Evolutionary conservation across 2,888 invertebrate species (phyloP), one percentile per base, ranked within the genome.

Genomic region (Zelleria hepariella): DNA sequence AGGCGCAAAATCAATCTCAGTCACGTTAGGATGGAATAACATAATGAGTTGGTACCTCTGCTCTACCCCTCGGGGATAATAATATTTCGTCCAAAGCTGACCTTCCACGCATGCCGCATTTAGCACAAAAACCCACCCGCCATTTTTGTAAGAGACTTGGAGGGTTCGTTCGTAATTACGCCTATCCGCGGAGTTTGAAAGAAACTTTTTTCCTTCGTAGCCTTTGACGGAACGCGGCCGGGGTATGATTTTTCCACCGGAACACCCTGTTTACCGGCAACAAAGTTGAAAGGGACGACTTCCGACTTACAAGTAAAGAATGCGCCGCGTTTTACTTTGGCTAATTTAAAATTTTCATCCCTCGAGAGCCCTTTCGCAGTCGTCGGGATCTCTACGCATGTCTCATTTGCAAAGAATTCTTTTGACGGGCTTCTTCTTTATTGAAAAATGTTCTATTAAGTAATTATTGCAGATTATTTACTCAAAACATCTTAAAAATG

Each of bases 271-370:
- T 67, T 64, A 66, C 64, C 62, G 63, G 58, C 60, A 53, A 59
- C 60, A 54, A 63, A 65, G 62, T 65, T 63, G 64, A 67, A 68
- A 64, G 62, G 61, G 24, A 47, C 48, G 61, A 60, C 66, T 66
- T 66, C 65, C 61, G 64, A 62, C 62, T 62, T 42, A 42, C 32
- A 15, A 42, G 32, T 42, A 42, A 62, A 60, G 62, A 63, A 65
- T 63, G 57, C 65, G 65, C 66, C 64, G 59, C 59, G 61, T 62
- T 65, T 56, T 56, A 56, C 26, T 26, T 54, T 54, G 53, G 25
- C 25, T 42, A 42, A 42, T 42, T 42, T 42, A 42, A 42, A 42
- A 42, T n/a, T n/a, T n/a, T 7, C 32, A 32, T 10, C 32, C 32
- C 32, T 42, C 15, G 10, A 42, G 32, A 15, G 32, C 32, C 32